Evolutionary conservation across 2,888 invertebrate species (phyloP).

Genomic region (Pristionchus japonicus): DNA sequence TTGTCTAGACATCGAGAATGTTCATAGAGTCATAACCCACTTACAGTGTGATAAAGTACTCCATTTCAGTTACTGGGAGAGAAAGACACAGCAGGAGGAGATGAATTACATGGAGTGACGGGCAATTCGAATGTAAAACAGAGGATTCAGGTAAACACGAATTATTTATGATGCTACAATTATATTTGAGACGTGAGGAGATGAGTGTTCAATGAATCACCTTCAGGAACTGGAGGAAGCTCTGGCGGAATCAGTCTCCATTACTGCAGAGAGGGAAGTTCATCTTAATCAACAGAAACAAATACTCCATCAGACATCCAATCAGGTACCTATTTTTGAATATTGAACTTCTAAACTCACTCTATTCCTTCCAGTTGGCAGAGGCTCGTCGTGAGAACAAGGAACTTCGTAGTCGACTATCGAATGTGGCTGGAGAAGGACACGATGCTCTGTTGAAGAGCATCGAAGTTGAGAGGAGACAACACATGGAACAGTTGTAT

Average conservation of each 20-base stretch:
- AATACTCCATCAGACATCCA: slow-evolving; percentile 74
- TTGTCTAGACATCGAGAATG: neutral
- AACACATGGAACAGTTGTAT: slow-evolving; percentile 84
- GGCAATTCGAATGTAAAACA: slow-evolving; percentile 38
- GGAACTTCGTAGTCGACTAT: slow-evolving; percentile 47
- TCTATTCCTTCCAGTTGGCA: slow-evolving; percentile 25
- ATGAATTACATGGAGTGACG: neutral
- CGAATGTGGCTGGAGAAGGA: slow-evolving; percentile 33
- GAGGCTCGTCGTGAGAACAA: slow-evolving; percentile 51
- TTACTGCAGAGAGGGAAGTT: slow-evolving; percentile 79
- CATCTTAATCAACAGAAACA: slow-evolving; percentile 77
- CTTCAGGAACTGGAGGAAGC: slow-evolving; percentile 87
- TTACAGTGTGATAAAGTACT: neutral
- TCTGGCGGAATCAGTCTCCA: slow-evolving; percentile 84
- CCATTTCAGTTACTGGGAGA: slow-evolving; percentile 42
- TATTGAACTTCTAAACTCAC: neutral
- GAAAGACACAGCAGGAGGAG: slow-evolving; percentile 14
- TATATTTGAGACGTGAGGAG: neutral
- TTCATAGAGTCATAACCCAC: neutral
- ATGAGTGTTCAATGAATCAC: neutral
- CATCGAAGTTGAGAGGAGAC: slow-evolving; percentile 81
- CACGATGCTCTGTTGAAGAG: slow-evolving; percentile 42
- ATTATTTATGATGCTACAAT: neutral
- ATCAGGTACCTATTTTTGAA: slow-evolving; percentile 51
- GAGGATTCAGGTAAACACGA: slow-evolving; percentile 10